Evolutionary conservation across 2,888 invertebrate species (phyloP).

Genomic region (Anaspis maculata): DNA sequence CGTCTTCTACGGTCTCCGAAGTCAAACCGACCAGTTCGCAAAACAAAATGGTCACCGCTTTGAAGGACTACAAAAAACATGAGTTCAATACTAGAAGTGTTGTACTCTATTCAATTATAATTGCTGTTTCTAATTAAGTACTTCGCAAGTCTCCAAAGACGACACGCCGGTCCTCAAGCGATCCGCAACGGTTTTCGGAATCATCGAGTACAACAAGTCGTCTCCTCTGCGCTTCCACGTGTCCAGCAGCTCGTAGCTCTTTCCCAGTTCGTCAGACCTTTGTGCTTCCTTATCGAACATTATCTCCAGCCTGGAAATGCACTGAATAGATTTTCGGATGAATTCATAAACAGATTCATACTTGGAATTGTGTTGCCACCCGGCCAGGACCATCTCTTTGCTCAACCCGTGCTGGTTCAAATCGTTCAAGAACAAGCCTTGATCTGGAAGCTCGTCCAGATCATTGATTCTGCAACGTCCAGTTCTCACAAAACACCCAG

Average conservation of each 20-base stretch:
- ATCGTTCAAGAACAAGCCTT: slow-evolving; percentile 74
- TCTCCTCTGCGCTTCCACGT: slow-evolving; percentile 82
- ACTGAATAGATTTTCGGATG: neutral
- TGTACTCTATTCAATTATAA: neutral
- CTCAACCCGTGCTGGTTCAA: slow-evolving; percentile 79
- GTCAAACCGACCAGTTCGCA: slow-evolving; percentile 59
- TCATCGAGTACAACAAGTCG: slow-evolving; percentile 85
- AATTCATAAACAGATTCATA: slow-evolving; percentile 24
- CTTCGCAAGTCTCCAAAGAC: slow-evolving; percentile 74
- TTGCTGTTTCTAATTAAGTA: slow-evolving; percentile 15
- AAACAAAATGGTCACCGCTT: slow-evolving; percentile 70
- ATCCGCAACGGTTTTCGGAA: slow-evolving; percentile 80
- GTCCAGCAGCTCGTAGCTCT: slow-evolving; percentile 67
- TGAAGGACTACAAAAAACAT: slow-evolving; percentile 55
- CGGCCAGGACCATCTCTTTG: slow-evolving; percentile 71
- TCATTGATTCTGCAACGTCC: slow-evolving; percentile 6
- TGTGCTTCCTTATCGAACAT: slow-evolving; percentile 77
- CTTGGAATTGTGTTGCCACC: slow-evolving; percentile 78
- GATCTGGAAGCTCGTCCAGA: slow-evolving; percentile 50
- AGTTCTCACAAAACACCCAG: slow-evolving; percentile 2
- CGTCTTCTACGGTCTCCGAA: slow-evolving; percentile 50
- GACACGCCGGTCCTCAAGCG: slow-evolving; percentile 67
- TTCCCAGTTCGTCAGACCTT: slow-evolving; percentile 68
- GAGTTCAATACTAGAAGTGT: slow-evolving; percentile 1
- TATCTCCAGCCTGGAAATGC: slow-evolving; percentile 52